A percentile compares a stretch with the other conserved stretches of the same genome.
phyloP scores from a whole-genome alignment of 2,113 vertebrate genomes.

The Lamprotornis superbus region DNA sequence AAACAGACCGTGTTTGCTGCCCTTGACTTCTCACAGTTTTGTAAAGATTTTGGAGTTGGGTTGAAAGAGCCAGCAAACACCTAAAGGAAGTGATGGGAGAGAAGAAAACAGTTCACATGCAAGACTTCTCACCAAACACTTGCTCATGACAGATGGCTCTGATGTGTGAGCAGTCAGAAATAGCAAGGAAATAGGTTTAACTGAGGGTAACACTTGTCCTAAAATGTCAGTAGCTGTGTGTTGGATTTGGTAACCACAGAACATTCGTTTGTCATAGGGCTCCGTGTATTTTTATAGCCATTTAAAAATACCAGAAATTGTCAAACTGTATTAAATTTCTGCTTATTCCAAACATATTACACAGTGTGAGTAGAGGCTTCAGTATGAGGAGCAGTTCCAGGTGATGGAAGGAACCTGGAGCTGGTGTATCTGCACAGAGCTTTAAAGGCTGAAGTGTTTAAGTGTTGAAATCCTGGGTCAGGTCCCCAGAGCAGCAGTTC shows the following conservation, averaged over 20 bases:
- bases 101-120: neutral
- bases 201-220: neutral
- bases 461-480: neutral
- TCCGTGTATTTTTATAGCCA: neutral
- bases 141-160: neutral
- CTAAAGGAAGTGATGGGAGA: neutral
- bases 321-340: neutral
- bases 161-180: neutral
- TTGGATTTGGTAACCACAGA: neutral
- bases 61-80: neutral
- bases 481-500: neutral
- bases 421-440: fast-evolving
- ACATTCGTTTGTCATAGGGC: neutral
- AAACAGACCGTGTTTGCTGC: neutral
- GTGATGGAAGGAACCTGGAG: neutral
- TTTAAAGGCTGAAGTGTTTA: neutral
- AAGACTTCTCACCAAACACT: neutral
- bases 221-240: neutral
- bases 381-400: neutral
- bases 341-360: neutral
- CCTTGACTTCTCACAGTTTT: fast-evolving
- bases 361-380: neutral
- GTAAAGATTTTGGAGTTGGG: neutral
- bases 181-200: neutral
- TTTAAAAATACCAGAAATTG: neutral